A percentile compares a stretch with the other conserved stretches of the same genome.
These are phyloP conservation scores for Athene noctua DNA, from an alignment of 2,113 vertebrate genomes.

Conservation along the genomic window DNA sequence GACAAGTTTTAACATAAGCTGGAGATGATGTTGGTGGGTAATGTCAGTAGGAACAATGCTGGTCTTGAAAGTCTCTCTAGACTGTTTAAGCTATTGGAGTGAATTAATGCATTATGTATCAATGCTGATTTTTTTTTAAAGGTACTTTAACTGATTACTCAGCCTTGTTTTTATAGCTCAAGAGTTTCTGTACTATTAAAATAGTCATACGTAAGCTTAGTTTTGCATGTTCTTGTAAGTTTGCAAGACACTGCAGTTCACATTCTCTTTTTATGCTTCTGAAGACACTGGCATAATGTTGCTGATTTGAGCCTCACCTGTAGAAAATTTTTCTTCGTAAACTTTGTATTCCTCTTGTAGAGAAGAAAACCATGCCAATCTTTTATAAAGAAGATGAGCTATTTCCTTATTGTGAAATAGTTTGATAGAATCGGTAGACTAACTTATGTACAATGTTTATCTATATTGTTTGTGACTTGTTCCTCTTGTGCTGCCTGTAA, in stretches of 20 bases:
- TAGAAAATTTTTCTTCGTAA: neutral
- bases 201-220: neutral
- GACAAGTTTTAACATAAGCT: neutral
- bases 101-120: neutral
- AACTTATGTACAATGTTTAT: neutral
- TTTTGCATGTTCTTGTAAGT: neutral
- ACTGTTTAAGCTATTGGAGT: neutral
- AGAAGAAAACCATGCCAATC: neutral
- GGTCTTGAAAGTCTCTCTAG: neutral
- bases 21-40: neutral
- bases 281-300: neutral
- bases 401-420: neutral
- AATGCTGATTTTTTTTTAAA: neutral
- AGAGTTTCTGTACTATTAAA: neutral
- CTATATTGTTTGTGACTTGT: neutral
- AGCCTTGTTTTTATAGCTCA: neutral
- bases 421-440: neutral
- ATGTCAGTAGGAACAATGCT: neutral
- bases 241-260: neutral
- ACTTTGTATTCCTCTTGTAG: neutral
- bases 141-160: neutral
- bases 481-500: neutral
- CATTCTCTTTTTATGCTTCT: neutral
- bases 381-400: neutral
- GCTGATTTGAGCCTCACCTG: neutral